Evolutionary conservation across 2,113 vertebrate genomes (phyloP).

Genomic region (Natator depressus): DNA sequence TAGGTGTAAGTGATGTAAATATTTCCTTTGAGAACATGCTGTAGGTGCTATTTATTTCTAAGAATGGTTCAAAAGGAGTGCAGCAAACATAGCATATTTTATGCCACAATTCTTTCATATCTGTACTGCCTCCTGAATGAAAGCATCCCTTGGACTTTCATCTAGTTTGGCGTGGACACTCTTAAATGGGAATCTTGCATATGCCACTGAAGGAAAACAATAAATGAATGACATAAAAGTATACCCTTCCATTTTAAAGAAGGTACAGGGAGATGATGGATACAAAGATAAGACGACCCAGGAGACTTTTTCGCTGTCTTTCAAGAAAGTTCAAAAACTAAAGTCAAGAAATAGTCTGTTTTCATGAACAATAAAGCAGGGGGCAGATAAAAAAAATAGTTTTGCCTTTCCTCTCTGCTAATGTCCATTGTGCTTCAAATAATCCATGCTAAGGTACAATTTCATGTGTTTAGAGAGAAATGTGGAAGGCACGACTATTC

Average conservation of each 20-base stretch:
- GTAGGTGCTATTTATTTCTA: not conserved
- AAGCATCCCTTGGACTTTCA: not conserved
- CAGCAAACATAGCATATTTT: not conserved
- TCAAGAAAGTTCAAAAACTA: conserved; percentile 28
- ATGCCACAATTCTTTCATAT: not conserved
- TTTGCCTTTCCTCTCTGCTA: not conserved
- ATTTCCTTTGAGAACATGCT: not conserved
- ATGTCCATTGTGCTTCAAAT: not conserved
- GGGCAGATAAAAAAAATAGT: conserved; percentile 15
- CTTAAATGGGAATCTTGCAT: not conserved
- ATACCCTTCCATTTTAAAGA: not conserved
- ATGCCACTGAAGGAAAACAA: not conserved
- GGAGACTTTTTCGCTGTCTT: not conserved
- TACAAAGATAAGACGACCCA: not conserved
- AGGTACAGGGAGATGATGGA: conserved; percentile 9
- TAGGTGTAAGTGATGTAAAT: not conserved
- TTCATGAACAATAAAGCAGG: not conserved
- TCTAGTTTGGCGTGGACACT: not conserved
- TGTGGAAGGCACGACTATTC: not conserved
- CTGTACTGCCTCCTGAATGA: not conserved
- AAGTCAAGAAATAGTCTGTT: not conserved
- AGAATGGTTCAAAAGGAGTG: not conserved
- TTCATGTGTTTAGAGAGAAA: conserved; percentile 6
- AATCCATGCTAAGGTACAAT: not conserved
- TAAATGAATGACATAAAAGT: not conserved